These are phyloP conservation scores for Erithacus rubecula DNA, from an alignment of 2,797 vertebrate species.

Conservation along the genomic window DNA sequence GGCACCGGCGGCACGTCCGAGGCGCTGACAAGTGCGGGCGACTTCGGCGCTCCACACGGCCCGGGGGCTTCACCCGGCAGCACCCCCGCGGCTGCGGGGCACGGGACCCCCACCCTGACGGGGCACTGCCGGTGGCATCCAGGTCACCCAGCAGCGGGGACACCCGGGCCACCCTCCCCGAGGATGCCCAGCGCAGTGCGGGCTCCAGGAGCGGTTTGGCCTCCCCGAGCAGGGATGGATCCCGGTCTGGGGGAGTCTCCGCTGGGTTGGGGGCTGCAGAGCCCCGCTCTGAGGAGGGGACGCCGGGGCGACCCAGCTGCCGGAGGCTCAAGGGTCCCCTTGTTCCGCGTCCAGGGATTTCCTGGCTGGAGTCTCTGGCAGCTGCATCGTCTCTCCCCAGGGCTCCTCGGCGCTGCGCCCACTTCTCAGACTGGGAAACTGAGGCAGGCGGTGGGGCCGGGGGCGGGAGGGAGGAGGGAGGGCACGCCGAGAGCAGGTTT, in stretches of 20 bases:
- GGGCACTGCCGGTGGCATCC: not conserved
- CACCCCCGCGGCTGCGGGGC: not conserved
- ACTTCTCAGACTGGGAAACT: not conserved
- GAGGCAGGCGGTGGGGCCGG: constrained; percentile 20
- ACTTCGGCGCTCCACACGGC: not conserved
- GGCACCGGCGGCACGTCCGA: not conserved
- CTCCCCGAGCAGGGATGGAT: not conserved
- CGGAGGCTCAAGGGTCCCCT: not conserved
- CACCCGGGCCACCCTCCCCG: not conserved
- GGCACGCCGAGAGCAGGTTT: constrained; percentile 30
- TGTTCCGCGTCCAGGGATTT: constrained; percentile 2
- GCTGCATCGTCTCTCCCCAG: not conserved
- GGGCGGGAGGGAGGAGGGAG: not conserved
- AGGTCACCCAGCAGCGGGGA: not conserved
- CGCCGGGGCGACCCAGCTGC: not conserved
- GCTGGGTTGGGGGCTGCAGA: accelerated
- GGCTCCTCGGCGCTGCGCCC: not conserved
- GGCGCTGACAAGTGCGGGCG: not conserved
- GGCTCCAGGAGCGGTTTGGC: not conserved
- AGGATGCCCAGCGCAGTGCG: not conserved
- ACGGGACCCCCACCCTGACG: not conserved
- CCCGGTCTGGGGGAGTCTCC: not conserved
- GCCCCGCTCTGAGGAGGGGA: not conserved
- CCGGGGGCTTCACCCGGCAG: not conserved
- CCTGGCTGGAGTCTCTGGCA: not conserved